Percentiles rank a stretch among this genome's conserved stretches.
Conservation (phyloP, 2,888 invertebrate genomes). For the Parapristionchus giblindavisi region DNA sequence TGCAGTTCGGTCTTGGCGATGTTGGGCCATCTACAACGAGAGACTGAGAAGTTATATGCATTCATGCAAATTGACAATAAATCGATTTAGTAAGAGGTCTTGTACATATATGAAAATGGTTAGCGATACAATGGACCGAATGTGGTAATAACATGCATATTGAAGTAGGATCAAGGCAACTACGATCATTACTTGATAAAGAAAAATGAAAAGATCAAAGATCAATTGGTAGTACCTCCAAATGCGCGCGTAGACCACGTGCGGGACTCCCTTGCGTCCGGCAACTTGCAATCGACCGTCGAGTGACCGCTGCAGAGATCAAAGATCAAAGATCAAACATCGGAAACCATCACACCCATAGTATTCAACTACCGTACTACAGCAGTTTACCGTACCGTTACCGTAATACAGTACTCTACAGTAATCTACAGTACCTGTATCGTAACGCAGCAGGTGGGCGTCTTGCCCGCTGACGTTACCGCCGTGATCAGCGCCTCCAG, state of each 20-base stretch:
- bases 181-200: no score
- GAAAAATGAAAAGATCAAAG: neutral
- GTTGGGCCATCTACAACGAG: constrained; percentile 90
- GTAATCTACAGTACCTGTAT: constrained; percentile 74
- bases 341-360: neutral
- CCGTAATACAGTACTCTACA: constrained; percentile 19
- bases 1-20: constrained; percentile 94
- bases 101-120: no score
- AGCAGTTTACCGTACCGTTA: no score
- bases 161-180: no score
- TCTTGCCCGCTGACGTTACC: constrained; percentile 96
- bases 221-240: constrained; percentile 86
- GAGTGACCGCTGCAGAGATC: constrained; percentile 82
- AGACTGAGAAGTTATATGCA: no score
- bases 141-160: no score
- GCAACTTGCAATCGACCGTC: constrained; percentile 98
- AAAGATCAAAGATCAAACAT: neutral
- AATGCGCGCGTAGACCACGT: constrained; percentile 97
- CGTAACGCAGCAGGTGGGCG: constrained; percentile 98
- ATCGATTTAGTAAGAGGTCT: no score
- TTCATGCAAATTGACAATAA: no score
- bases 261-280: constrained; percentile 97
- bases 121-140: no score
- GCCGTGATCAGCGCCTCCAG: constrained; percentile 96
- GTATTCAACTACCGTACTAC: no score